Evolutionary conservation across 2,888 invertebrate species (phyloP).

Genomic region (Acanthosepion lycidas): DNA sequence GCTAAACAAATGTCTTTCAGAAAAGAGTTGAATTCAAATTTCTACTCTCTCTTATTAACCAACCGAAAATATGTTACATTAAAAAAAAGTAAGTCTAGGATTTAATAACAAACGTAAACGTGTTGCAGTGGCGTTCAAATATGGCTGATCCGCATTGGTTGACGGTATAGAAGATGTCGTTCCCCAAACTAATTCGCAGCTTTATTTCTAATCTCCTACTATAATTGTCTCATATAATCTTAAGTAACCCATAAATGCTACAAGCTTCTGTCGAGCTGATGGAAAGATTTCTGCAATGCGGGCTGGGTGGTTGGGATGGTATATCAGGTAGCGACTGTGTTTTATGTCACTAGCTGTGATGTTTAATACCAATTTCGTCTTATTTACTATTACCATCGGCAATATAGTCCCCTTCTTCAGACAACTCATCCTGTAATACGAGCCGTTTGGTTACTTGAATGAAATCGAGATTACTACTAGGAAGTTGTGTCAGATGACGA

Average conservation of each 20-base stretch:
- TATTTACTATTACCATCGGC: not conserved
- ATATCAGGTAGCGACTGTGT: not conserved
- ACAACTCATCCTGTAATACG: too few relatives aligned
- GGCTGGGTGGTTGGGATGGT: not conserved
- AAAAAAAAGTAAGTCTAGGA: too few relatives aligned
- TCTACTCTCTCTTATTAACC: too few relatives aligned
- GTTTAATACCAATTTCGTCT: not conserved
- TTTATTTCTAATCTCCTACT: not conserved
- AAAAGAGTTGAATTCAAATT: too few relatives aligned
- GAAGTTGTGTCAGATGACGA: too few relatives aligned
- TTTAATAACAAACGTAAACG: not conserved
- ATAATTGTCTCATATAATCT: conserved; percentile 6
- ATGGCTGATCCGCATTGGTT: not conserved
- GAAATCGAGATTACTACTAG: too few relatives aligned
- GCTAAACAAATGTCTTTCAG: too few relatives aligned
- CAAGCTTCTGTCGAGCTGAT: not conserved
- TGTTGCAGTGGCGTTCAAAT: not conserved
- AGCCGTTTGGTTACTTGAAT: too few relatives aligned
- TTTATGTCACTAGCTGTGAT: not conserved
- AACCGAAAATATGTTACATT: too few relatives aligned
- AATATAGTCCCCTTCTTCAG: too few relatives aligned
- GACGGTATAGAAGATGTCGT: not conserved
- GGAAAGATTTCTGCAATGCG: not conserved
- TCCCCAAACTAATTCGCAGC: not conserved
- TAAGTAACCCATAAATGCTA: not conserved